Evolutionary conservation across 2,888 invertebrate genomes (phyloP), one percentile per base, ranked within the genome.

Genomic region (Lamellibrachia columna): DNA sequence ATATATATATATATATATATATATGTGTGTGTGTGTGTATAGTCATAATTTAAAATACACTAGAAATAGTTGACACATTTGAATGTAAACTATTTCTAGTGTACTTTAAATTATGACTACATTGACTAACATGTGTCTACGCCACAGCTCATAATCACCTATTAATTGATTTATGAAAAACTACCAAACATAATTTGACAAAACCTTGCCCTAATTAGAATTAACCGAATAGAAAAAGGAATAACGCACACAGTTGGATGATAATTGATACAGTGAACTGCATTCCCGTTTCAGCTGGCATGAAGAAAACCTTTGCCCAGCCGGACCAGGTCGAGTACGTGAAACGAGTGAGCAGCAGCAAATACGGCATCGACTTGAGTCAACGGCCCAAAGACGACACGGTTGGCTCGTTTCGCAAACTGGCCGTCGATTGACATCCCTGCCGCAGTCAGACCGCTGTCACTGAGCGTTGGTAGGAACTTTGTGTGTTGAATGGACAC

Each of bases 351-450:
- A 94, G 93, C 90, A 91, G 93, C 28, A 90, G 93, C 4, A 90
- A 93, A 22, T 94, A 92, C 90, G 90, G 92, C 7, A 90, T 94
- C 52, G 93, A 94, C 90, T 52, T 91, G 11, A 92, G 92, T 28
- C 92, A 92, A 91, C 92, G 91, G 40, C 92, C 91, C 11, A 92
- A 75, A 0, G 92, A 93, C 40, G 92, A 93, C 11, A 53, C 90
- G 6, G 53, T 91, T 3, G 93, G 91, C 28, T 94, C 94, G 0
- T 94, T 94, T 92, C 92, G 94, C 75, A 94, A 94, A 92, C 93
- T 94, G 4, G 94, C 92, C 53, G 92, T 75, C 75, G 75, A 75
- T n/a, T 75, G 22, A 75, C 75, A 15, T 22, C 75, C 3, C 60
- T 75, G 60, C 15, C 11, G 60, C 4, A 15, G 60, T 75, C 15